Evolutionary conservation across 2,113 vertebrate genomes (phyloP), one percentile per base, ranked within the genome.

Genomic region (Vulpes lagopus): DNA sequence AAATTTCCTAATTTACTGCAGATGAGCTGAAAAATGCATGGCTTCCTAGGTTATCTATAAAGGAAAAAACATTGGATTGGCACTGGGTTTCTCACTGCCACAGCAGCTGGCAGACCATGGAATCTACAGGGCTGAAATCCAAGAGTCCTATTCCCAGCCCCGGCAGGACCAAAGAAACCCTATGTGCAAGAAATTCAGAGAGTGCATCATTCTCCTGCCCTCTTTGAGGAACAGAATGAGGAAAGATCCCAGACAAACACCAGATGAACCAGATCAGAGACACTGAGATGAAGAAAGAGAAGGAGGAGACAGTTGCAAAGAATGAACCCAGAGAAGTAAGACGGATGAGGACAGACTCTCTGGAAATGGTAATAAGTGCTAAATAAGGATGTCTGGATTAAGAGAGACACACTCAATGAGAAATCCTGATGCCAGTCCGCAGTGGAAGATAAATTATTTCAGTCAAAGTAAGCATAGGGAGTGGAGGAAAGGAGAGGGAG

Each of bases 151-250:
- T 17, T 32, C 64, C 71, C 64, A 89, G 60, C 49, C 20, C 65
- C 17, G 7, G 35, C 71, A 82, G 76, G 32, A 85, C 65, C 51
- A 35, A 93, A 79, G 84, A 43, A 60, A 60, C 53, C 9, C 19
- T 5, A 38, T 74, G 7, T 17, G 5, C 5, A n/a, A 25, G 57
- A 71, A 64, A 64, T 59, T 15, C 25, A 6, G 30, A 80, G 20
- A 35, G 30, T 3, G 0, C 2, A 8, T 8, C 11, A 25, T 0
- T 64, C 23, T 25, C 2, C 0, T 22, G 9, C 5, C 23, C 17
- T 73, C 10, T 16, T 51, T 23, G 16, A 74, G 27, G 67, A 74
- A 35, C 55, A 82, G 23, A 12, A 30, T 6, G 14, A 83, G 65
- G 9, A 82, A 38, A 62, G 27, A 64, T 1, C 62, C 11, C 2